phyloP scores from a whole-genome alignment of 2,888 invertebrate species.

The Enchytraeus crypticus region DNA sequence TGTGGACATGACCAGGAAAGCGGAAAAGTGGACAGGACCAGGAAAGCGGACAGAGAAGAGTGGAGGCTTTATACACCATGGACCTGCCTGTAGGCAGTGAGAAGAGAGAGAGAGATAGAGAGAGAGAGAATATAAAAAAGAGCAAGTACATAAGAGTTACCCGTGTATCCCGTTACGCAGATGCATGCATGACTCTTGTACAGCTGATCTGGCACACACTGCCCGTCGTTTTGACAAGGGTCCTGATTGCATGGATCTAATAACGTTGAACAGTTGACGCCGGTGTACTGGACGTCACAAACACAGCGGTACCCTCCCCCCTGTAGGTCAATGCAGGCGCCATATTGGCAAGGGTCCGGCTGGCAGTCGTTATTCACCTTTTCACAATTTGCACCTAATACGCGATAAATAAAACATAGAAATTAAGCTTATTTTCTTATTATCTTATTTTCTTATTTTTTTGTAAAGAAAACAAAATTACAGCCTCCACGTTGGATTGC shows the following conservation, averaged over 20 bases:
- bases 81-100: too few relatives aligned
- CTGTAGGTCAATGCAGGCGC: conserved; percentile 80
- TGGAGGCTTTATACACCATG: too few relatives aligned
- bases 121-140: not conserved
- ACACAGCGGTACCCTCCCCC: conserved; percentile 23
- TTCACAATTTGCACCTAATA: conserved; percentile 59
- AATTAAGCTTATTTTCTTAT: too few relatives aligned
- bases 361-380: conserved; percentile 91
- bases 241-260: conserved; percentile 72
- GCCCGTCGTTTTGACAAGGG: conserved; percentile 69
- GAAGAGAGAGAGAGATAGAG: not conserved
- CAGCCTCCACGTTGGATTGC: too few relatives aligned
- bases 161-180: conserved; percentile 82
- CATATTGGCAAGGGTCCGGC: conserved; percentile 72
- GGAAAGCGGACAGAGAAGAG: too few relatives aligned
- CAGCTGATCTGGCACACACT: conserved; percentile 68
- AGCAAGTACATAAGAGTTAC: conserved; percentile 54
- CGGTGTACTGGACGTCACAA: conserved; percentile 62
- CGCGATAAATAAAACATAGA: too few relatives aligned
- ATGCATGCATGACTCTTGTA: conserved; percentile 57
- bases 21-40: too few relatives aligned
- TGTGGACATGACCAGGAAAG: too few relatives aligned
- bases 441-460: too few relatives aligned
- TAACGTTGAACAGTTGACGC: conserved; percentile 61
- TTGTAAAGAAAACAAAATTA: too few relatives aligned